Evolutionary conservation across 1,140 invertebrate genomes (phyloP).

Genomic region (Aleiodes sp.): DNA sequence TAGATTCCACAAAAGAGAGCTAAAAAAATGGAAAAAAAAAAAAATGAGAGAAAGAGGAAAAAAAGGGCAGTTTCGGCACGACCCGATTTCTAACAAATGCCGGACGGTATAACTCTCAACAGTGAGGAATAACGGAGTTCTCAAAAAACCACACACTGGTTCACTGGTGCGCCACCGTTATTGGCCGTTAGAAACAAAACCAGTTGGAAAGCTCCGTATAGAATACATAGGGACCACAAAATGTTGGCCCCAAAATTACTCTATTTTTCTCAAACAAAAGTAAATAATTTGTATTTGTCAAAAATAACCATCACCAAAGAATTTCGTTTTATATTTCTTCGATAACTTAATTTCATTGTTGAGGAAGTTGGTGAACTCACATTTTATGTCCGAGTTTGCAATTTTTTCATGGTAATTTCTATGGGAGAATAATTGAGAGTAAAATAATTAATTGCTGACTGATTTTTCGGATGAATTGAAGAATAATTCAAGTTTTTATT

Average conservation of each 20-base stretch:
- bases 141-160: constrained; percentile 49
- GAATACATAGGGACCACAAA: too few species aligned
- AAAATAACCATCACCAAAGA: too few species aligned
- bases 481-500: too few species aligned
- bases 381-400: too few species aligned
- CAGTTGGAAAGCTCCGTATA: constrained; percentile 43
- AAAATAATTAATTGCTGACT: too few species aligned
- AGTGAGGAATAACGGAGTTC: constrained; percentile 54
- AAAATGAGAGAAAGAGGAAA: constrained; percentile 13
- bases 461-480: too few species aligned
- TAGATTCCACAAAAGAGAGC: background rate
- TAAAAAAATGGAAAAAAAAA: constrained; percentile 6
- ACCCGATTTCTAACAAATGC: constrained; percentile 53
- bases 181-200: constrained; percentile 59
- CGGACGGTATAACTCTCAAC: constrained; percentile 21
- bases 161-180: constrained; percentile 46
- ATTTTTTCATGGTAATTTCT: too few species aligned
- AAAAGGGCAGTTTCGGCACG: constrained; percentile 32
- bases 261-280: background rate
- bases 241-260: constrained; percentile 3
- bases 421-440: too few species aligned
- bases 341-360: too few species aligned
- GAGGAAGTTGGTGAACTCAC: too few species aligned
- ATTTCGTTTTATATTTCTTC: too few species aligned
- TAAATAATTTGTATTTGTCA: too few species aligned